Evolutionary conservation across 2,797 vertebrate species (phyloP).

Genomic region (Sphenodon punctatus): DNA sequence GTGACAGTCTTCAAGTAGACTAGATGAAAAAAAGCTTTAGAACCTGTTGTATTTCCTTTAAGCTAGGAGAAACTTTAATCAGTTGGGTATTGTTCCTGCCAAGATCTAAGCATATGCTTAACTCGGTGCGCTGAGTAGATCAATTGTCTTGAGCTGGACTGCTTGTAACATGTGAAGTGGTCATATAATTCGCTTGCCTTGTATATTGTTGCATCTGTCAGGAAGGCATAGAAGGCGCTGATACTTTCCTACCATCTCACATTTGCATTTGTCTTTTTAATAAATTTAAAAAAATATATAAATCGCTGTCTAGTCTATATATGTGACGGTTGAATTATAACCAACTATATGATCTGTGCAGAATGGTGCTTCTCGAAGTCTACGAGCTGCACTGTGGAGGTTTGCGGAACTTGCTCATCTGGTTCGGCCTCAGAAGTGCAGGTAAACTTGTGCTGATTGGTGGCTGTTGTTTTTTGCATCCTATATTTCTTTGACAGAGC

Average conservation of each 20-base stretch:
- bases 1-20: background rate
- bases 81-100: background rate
- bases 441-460: conserved; percentile 74
- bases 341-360: conserved; percentile 52
- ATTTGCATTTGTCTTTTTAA: too few relatives aligned
- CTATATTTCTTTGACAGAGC: background rate
- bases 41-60: background rate
- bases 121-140: too few relatives aligned
- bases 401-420: conserved; percentile 97
- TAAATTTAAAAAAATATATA: too few relatives aligned
- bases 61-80: background rate
- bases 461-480: background rate
- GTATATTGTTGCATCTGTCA: too few relatives aligned
- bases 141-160: too few relatives aligned
- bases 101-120: too few relatives aligned
- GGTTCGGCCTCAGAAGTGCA: conserved; percentile 98
- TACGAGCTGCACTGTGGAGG: conserved; percentile 95
- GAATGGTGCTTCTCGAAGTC: conserved; percentile 94
- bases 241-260: too few relatives aligned
- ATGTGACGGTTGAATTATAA: too few relatives aligned
- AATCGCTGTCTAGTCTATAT: too few relatives aligned
- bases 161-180: too few relatives aligned
- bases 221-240: background rate
- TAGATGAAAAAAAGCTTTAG: background rate
- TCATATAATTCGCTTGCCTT: too few relatives aligned